These are phyloP conservation scores for Parascotia fuliginaria DNA, from an alignment of 2,888 invertebrate genomes.

Conservation along the genomic window DNA sequence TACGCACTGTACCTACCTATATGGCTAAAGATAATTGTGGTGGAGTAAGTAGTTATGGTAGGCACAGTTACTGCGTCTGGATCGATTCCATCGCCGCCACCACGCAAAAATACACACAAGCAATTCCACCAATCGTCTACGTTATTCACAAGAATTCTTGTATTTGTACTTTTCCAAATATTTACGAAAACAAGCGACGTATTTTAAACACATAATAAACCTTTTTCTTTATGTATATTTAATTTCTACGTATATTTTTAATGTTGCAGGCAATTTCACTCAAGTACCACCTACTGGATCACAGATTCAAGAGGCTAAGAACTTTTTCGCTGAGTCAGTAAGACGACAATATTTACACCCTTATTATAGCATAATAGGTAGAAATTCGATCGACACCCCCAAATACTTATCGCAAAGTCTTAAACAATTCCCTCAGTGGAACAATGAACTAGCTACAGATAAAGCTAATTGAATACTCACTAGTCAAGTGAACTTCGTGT, in stretches of 20 bases:
- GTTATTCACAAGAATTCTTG: too few relatives aligned
- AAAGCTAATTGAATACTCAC: background rate
- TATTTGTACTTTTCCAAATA: too few relatives aligned
- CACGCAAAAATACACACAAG: too few relatives aligned
- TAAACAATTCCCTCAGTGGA: slow-evolving; percentile 51
- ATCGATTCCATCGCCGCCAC: too few relatives aligned
- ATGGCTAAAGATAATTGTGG: too few relatives aligned
- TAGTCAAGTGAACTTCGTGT: background rate
- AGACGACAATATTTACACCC: slow-evolving; percentile 52
- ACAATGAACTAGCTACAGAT: background rate
- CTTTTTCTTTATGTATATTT: background rate
- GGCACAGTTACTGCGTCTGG: too few relatives aligned
- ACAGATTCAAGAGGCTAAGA: slow-evolving; percentile 55
- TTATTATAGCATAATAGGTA: slow-evolving; percentile 50
- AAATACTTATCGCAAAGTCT: slow-evolving; percentile 44
- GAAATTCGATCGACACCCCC: slow-evolving; percentile 45
- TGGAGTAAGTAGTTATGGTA: too few relatives aligned
- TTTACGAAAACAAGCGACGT: too few relatives aligned
- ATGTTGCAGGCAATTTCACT: slow-evolving; percentile 61
- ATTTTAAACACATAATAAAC: too few relatives aligned
- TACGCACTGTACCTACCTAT: too few relatives aligned
- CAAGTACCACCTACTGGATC: slow-evolving; percentile 39
- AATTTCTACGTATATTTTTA: background rate
- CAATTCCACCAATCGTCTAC: too few relatives aligned
- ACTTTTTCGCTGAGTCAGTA: slow-evolving; percentile 55